These are phyloP conservation scores for Atethmia centrago DNA, from an alignment of 2,888 invertebrate genomes.

Conservation along the genomic window DNA sequence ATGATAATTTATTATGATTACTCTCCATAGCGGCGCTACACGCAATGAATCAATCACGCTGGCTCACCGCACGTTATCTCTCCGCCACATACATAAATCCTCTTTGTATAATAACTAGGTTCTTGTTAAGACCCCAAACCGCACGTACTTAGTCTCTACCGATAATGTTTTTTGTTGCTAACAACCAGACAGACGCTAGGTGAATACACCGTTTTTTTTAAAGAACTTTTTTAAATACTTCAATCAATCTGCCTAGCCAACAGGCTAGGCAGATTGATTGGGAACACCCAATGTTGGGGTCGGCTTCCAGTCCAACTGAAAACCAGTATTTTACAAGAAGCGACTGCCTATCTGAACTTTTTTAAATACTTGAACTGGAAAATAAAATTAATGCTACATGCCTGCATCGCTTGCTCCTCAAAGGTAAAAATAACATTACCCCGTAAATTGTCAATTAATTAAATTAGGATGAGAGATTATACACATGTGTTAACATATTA, in stretches of 20 bases:
- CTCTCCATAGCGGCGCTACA: slow-evolving; percentile 40
- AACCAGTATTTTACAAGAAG: too few relatives aligned
- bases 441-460: slow-evolving; percentile 4
- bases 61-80: slow-evolving; percentile 58
- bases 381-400: neutral
- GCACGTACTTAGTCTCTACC: neutral
- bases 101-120: slow-evolving; percentile 54
- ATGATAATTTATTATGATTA: slow-evolving; percentile 63
- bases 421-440: neutral
- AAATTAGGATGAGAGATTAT: slow-evolving; percentile 18
- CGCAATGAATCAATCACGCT: slow-evolving; percentile 63
- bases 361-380: neutral
- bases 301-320: too few relatives aligned
- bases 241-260: neutral
- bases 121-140: slow-evolving; percentile 36
- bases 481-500: slow-evolving; percentile 13
- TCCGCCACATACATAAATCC: slow-evolving; percentile 53
- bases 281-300: too few relatives aligned
- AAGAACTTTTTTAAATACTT: neutral
- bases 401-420: neutral
- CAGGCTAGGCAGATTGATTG: too few relatives aligned
- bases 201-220: neutral
- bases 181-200: slow-evolving; percentile 8
- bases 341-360: too few relatives aligned
- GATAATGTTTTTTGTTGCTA: slow-evolving; percentile 44